These are phyloP conservation scores for Hyla sarda DNA, from an alignment of 2,113 vertebrate genomes.

Conservation along the genomic window DNA sequence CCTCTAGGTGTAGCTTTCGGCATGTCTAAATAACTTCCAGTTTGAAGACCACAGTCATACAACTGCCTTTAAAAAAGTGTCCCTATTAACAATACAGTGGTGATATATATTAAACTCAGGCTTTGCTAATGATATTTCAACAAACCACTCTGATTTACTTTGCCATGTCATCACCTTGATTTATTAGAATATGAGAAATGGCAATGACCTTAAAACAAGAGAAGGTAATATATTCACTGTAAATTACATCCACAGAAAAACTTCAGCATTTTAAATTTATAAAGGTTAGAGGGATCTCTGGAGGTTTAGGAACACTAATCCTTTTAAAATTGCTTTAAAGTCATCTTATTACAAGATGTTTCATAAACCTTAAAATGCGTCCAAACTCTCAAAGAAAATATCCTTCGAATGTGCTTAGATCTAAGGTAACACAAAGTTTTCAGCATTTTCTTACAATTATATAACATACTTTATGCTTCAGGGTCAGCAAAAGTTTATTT, in stretches of 20 bases:
- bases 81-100: background rate
- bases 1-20: background rate
- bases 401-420: background rate
- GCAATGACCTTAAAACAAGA: slow-evolving; percentile 51
- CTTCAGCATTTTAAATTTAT: slow-evolving; percentile 6
- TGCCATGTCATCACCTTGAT: slow-evolving; percentile 30
- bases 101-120: background rate
- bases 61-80: background rate
- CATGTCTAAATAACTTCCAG: too few relatives aligned
- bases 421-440: background rate
- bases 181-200: slow-evolving; percentile 50
- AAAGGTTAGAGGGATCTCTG: slow-evolving; percentile 54
- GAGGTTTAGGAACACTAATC: slow-evolving; percentile 45
- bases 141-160: slow-evolving; percentile 40
- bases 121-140: background rate
- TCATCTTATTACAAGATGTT: slow-evolving; percentile 22
- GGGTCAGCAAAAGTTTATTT: background rate
- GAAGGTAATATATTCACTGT: slow-evolving; percentile 55
- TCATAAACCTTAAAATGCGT: slow-evolving; percentile 1
- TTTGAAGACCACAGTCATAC: background rate
- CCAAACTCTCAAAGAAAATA: background rate
- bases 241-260: slow-evolving; percentile 38
- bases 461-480: too few relatives aligned
- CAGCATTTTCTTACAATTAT: too few relatives aligned
- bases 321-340: slow-evolving; percentile 55